Conservation (phyloP, 2,113 vertebrate genomes). For the Perognathus longimembris region DNA sequence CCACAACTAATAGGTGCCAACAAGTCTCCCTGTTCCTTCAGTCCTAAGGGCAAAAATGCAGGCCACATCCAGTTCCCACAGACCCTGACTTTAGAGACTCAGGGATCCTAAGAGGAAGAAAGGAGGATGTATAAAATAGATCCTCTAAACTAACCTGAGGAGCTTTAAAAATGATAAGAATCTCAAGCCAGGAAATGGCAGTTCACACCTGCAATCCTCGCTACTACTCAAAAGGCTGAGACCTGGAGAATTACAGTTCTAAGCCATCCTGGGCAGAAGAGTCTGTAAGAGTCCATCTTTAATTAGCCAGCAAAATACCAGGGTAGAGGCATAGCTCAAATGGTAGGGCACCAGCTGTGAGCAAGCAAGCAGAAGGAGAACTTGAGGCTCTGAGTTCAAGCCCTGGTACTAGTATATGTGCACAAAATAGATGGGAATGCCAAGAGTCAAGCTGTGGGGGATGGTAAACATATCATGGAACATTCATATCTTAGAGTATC, state of each 20-base stretch:
- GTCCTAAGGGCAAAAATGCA: conserved; percentile 48
- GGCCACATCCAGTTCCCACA: conserved; percentile 4
- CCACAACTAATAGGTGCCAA: not conserved
- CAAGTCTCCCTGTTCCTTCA: conserved; percentile 54
- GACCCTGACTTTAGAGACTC: conserved; percentile 3
- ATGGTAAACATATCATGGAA: too few relatives aligned
- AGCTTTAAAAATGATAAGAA: not conserved
- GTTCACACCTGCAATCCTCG: too few relatives aligned
- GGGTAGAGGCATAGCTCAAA: too few relatives aligned
- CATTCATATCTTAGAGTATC: not conserved
- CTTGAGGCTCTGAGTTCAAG: too few relatives aligned
- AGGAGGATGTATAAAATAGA: not conserved
- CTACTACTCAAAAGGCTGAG: too few relatives aligned
- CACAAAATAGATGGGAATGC: not conserved
- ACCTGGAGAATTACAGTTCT: too few relatives aligned
- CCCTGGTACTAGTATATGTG: too few relatives aligned
- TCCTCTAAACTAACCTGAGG: not conserved
- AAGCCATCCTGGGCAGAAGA: too few relatives aligned
- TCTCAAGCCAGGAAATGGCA: not conserved
- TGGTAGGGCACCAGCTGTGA: too few relatives aligned
- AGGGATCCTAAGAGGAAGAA: not conserved
- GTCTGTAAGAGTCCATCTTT: too few relatives aligned
- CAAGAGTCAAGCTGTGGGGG: not conserved
- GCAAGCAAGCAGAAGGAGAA: too few relatives aligned
- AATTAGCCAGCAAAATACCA: too few relatives aligned